Base-by-base conservation (phyloP, 2,113 vertebrate species). In the Panurus biarmicus region DNA sequence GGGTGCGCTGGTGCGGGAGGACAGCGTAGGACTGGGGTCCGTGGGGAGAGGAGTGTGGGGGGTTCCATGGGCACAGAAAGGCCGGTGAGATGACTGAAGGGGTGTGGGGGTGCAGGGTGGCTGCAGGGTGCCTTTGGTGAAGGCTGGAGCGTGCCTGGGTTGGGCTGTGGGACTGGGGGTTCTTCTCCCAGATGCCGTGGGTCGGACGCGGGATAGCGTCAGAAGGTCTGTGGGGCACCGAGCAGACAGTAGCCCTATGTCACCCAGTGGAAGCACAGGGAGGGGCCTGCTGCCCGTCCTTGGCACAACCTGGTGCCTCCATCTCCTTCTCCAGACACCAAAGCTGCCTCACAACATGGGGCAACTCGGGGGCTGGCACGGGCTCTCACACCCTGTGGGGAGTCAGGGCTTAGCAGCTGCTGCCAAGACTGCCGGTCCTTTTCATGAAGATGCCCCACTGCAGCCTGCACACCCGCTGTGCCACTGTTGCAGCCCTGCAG, bases 221-320 rank as follows among this genome's bases (percentile, higher is more conserved):
- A 51, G 62, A 36, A 7, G 3, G 16, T 23, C 42, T 36, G 22
- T 22, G 72, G 17, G 65, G 40, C 67, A 36, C 24, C 12, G 33
- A 56, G 66, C 44, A 7, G 72, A 44, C 9, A 14, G 20, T 29
- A 38, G 25, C 61, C 61, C 38, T 40, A 2, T 31, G 21, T 25
- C 16, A 33, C 9, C 20, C n/a, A 5, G 36, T 14, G 33, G 25
- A 51, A 70, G 60, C 0, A 0, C 26, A 31, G 75, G 75, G 66
- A 50, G 23, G 24, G 36, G 40, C n/a, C 73, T 48, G 42, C 28
- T 35, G 58, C 29, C 9, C 0, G 5, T 12, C 47, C 54, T 83
- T 77, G 79, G 26, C 45, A 69, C 38, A 83, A 18, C 25, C 51
- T 26, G 69, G 12, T 3, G 4, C 10, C n/a, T 50, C 61, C 58